Evolutionary conservation across 2,113 vertebrate genomes (phyloP), one percentile per base, ranked within the genome.

Genomic region (Alectura lathami): DNA sequence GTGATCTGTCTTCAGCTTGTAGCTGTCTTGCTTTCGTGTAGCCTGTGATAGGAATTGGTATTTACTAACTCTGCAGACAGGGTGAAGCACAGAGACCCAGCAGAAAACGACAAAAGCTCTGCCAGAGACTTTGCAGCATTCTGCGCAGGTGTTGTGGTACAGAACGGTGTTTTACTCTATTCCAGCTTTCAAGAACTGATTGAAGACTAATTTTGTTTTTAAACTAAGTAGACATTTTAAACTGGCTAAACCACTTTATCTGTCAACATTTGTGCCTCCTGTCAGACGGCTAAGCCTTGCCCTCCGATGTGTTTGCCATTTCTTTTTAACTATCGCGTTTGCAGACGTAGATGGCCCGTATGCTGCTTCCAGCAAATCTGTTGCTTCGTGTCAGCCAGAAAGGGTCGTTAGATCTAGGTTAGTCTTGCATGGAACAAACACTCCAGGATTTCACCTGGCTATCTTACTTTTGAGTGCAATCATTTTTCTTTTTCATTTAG

Each of bases 211-310:
- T 88, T 91, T 53, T 36, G 14, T 68, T 22, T 86, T 90, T 91
- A 63, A 85, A 93, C 16, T 30, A 54, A 90, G 34, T 3, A 67
- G 73, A 22, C 47, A 26, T 72, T 91, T 92, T 40, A 56, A 83
- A 74, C 59, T 51, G 64, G 63, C 54, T 60, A 47, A 83, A 36
- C 68, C 57, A 60, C 50, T 89, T 85, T 67, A 67, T 69, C 63
- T 83, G 88, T 88, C 68, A 94, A 38, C 2, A 1, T 83, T 88
- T 88, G 76, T 90, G 43, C 66, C 86, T 96, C 72, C 69, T 72
- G 64, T 81, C 79, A 84, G 73, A 48, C 13, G 43, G 70, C 60
- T 59, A 82, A 72, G 10, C 85, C 51, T 88, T 94, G 80, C 60
- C 86, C 80, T 86, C 13, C 43, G 1, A 12, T 21, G 40, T 43